Evolutionary conservation across 1,140 invertebrate species (phyloP).

Genomic region (Apis laboriosa): DNA sequence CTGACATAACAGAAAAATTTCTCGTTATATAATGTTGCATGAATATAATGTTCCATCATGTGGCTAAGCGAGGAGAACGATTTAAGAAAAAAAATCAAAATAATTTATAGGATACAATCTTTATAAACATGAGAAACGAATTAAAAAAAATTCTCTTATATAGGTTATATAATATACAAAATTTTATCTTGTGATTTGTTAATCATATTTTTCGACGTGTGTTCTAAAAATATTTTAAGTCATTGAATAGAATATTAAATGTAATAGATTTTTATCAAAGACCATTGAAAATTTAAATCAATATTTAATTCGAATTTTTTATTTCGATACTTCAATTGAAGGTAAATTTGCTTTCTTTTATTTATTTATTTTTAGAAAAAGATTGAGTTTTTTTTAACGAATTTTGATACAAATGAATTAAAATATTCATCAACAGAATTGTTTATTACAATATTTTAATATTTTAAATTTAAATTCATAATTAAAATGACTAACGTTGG

Average conservation of each 20-base stretch:
- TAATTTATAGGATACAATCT: not conserved
- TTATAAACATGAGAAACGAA: not conserved
- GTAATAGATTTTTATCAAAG: not conserved
- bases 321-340: too few species aligned
- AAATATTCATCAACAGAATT: not conserved
- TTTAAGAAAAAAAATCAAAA: constrained; percentile 13
- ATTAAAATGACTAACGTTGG: not conserved
- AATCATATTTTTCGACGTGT: not conserved
- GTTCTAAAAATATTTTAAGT: not conserved
- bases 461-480: constrained; percentile 5
- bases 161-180: not conserved
- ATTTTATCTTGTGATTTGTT: not conserved
- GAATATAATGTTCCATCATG: constrained; percentile 7
- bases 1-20: constrained; percentile 4
- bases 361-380: too few species aligned
- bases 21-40: constrained; percentile 9
- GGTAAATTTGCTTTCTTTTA: not conserved
- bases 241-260: not conserved
- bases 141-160: not conserved
- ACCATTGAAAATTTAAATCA: not conserved
- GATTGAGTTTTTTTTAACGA: too few species aligned
- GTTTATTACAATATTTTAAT: not conserved
- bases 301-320: not conserved
- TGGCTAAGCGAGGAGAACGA: constrained; percentile 13
- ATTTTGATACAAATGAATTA: too few species aligned